Base-by-base conservation (phyloP, 2,888 invertebrate genomes). In the Andrena bucephala region DNA sequence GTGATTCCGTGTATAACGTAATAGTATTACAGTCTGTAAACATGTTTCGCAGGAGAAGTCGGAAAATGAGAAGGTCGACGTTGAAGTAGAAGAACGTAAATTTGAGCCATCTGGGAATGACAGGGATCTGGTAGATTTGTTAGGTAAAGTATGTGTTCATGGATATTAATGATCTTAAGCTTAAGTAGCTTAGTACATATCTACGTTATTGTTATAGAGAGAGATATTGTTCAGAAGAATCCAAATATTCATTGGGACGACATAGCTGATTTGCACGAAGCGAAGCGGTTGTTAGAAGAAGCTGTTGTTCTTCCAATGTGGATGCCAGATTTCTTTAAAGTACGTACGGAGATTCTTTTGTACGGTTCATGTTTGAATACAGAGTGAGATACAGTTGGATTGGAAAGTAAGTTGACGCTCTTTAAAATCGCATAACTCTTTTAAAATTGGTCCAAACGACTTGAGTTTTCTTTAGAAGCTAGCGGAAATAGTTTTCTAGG, bases 291-390 rank as follows among this genome's bases (percentile, higher is more conserved):
- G 75, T 94, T 99, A 6, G 98, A 99, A 93, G 99, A 99, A 94
- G 99, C 99, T 36, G 99, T 99, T 8, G 99, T 99, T 54, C 95
- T 99, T 91, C 99, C 99, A 2, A 97, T 99, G 96, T 97, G 98
- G 96, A 99, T 99, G 97, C 99, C 99, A 1, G 98, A 99, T 92
- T 99, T 98, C 95, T 99, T 99, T 94, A 99, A 97, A 95, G 99
- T 97, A 94, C 71, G 31, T 67, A 33, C 54, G 7, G 36, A 59
- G 10, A 48, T 27, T 24, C 59, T 42, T 3, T 29, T 33, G 0
- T 3, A 16, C 24, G 13, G 62, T 60, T 16, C 52, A 62, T 29
- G 6, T 42, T 10, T 27, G 60, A 60, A 13, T 6, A 20, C 4
- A 57, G 20, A 36, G 29, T 16, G 54, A 60, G 48, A 65, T 76